Base-by-base conservation (phyloP, 2,888 invertebrate species). In the Leptura quadrifasciata region DNA sequence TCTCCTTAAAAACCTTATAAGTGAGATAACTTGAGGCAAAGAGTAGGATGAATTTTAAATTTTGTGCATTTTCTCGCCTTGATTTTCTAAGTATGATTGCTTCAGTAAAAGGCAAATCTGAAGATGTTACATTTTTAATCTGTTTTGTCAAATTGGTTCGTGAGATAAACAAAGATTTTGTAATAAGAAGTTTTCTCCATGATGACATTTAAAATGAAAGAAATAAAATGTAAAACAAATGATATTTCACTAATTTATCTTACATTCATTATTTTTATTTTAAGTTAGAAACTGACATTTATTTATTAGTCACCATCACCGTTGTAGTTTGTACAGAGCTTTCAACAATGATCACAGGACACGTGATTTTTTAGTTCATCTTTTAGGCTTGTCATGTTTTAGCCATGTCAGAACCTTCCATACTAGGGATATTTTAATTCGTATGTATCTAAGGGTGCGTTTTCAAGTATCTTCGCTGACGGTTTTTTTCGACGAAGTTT, bases 1-100 rank as follows among this genome's bases (percentile, higher is more conserved):
- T 90, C 76, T 90, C 89, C 84, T 90, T 91, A 76, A 86, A 85
- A 86, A 89, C 86, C 86, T 90, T 89, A 87, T 91, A 92, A 86
- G 91, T 89, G 87, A 92, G 84, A 76, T 91, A 87, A 20, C 91
- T 90, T 10, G 90, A 88, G 1, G 90, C 89, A 1, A 90, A 65
- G 10, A 84, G 39, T 15, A 86, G 74, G 24, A 87, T 70, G 69
- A 82, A 85, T 78, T 81, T 80, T 39, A 82, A 76, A 60, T 70
- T 47, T 12, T 63, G 20, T 0, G 60, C 12, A 17, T 17, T 39
- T 15, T 24, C 64, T 17, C 20, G 67, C 18, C 54, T 55, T 12
- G 52, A 18, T 39, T 65, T 67, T 18, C 27, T 64, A 55, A 27
- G 27, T 31, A 58, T 27, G 18, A 6, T 55, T 10, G 3, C 21